These are phyloP conservation scores for Cotesia glomerata DNA, from an alignment of 1,140 invertebrate genomes.

Conservation along the genomic window DNA sequence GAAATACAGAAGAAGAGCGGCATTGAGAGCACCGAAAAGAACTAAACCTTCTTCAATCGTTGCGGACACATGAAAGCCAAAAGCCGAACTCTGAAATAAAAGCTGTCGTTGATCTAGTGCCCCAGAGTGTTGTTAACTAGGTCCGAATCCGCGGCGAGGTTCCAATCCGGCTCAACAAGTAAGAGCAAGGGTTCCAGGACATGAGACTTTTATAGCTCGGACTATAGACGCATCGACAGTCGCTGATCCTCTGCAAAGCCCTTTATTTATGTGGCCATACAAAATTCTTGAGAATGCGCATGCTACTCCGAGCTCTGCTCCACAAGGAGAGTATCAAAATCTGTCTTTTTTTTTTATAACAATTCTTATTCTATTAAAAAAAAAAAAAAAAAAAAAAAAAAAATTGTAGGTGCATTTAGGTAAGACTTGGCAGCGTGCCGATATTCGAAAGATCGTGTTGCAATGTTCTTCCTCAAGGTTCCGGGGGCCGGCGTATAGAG, in stretches of 20 bases:
- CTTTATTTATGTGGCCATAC: too few relatives aligned
- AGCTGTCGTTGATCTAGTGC: slow-evolving; percentile 62
- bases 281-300: too few relatives aligned
- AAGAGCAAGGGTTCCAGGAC: not conserved
- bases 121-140: slow-evolving; percentile 55
- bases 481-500: slow-evolving; percentile 50
- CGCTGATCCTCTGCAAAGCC: too few relatives aligned
- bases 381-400: not conserved
- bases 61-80: slow-evolving; percentile 52
- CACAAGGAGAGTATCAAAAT: too few relatives aligned
- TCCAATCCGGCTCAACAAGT: not conserved
- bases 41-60: not conserved
- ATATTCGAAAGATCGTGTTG: slow-evolving; percentile 63
- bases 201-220: not conserved
- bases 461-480: slow-evolving; percentile 62
- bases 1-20: not conserved
- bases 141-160: slow-evolving; percentile 41
- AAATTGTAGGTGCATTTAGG: not conserved
- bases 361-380: not conserved
- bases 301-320: too few relatives aligned
- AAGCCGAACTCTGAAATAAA: slow-evolving; percentile 44
- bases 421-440: slow-evolving; percentile 54
- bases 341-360: too few relatives aligned
- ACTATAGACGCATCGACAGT: not conserved
- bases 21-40: not conserved